phyloP scores from a whole-genome alignment of 2,888 invertebrate genomes.

The Pollenia angustigena region DNA sequence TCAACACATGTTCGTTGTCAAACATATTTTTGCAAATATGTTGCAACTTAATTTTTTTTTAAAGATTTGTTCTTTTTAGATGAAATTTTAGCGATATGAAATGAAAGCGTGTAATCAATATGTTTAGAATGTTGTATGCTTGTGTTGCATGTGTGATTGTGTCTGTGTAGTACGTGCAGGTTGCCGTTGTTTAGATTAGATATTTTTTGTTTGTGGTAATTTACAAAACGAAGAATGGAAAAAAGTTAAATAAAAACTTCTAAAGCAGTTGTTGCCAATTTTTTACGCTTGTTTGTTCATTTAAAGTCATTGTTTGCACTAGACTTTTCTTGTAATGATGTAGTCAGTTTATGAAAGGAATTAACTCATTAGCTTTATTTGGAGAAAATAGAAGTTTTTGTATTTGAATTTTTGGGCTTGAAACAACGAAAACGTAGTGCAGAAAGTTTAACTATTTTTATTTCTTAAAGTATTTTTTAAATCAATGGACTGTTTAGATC shows the following conservation, averaged over 20 bases:
- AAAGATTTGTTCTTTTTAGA: not conserved
- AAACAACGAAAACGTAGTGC: no score
- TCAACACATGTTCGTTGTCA: not conserved
- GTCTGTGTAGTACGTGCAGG: not conserved
- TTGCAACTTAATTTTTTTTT: not conserved
- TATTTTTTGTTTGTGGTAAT: not conserved
- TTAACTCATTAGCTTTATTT: not conserved
- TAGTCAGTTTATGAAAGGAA: not conserved
- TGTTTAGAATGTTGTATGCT: constrained; percentile 9
- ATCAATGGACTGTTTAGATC: no score
- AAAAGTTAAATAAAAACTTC: constrained; percentile 32
- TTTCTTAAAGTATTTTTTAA: no score
- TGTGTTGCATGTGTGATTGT: not conserved
- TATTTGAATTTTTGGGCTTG: not conserved
- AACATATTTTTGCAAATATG: not conserved
- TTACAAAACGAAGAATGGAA: not conserved
- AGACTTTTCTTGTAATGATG: constrained; percentile 21
- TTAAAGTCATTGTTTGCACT: constrained; percentile 44
- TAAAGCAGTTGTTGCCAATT: constrained; percentile 45
- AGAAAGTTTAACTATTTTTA: no score
- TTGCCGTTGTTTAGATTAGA: not conserved
- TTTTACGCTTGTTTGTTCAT: constrained; percentile 57
- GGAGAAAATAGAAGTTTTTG: not conserved
- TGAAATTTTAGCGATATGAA: constrained; percentile 3
- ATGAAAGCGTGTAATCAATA: constrained; percentile 24